Base-by-base conservation (phyloP, 2,797 vertebrate genomes). In the Dryobates pubescens region DNA sequence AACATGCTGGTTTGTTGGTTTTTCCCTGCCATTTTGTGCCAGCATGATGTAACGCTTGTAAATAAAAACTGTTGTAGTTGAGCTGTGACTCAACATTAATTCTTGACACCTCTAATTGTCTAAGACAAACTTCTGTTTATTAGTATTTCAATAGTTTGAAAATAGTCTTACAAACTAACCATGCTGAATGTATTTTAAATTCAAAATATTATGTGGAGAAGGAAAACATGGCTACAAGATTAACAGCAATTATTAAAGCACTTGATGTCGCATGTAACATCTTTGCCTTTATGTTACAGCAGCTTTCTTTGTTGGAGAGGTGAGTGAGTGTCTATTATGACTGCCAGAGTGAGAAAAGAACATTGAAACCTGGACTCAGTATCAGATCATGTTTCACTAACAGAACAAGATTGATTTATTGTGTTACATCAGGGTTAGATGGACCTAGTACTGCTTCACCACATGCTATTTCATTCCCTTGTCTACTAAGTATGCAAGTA, bases 401-500 rank as follows among this genome's bases (percentile, higher is more conserved):
- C 81, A 82, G 94, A 89, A 92, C 89, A 88, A 85, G 92, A 78
- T 91, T 98, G 97, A 98, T 97, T 98, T 97, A 98, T 97, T 95
- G 92, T 90, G 72, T 94, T 97, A 74, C 90, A 93, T 70, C 77
- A 75, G 96, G 94, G 94, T 77, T 93, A 96, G 95, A 95, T 96
- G 97, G 98, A 97, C 97, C 97, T 89, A 56, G 94, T 96, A 86
- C 89, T 90, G 79, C 95, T 96, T 96, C 94, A 94, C 96, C 95
- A 94, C 96, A 89, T 96, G 96, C 96, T 91, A 86, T 97, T 97
- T 95, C 91, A 85, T 96, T 96, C 95, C 96, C 87, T 96, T 88
- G 96, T 98, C 98, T 97, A 94, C 95, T 96, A 97, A 98, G 97
- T 97, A 97, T 98, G 97, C 98, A 98, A 98, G 98, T 98, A 98